These are phyloP conservation scores for Phortica magna DNA, from an alignment of 2,888 invertebrate genomes.

Conservation along the genomic window DNA sequence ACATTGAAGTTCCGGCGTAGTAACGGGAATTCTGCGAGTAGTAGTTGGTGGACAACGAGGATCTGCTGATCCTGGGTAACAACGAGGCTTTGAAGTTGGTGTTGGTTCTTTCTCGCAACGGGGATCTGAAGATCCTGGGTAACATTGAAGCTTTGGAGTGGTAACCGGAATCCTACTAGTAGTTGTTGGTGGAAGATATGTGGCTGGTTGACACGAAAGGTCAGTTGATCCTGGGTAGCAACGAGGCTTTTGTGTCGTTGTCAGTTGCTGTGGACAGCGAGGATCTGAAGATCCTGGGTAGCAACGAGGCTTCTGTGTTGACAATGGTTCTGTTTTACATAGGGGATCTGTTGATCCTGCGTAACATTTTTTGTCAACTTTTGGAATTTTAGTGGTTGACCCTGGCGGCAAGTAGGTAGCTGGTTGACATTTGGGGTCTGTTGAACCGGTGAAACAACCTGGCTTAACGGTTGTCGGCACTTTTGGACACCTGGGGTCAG, in stretches of 20 bases:
- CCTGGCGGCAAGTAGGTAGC: slow-evolving; percentile 3
- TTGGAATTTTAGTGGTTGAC: neutral
- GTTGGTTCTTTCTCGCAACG: slow-evolving; percentile 55
- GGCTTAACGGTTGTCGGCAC: slow-evolving; percentile 13
- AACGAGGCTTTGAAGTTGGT: slow-evolving; percentile 17
- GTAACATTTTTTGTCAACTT: slow-evolving; percentile 42
- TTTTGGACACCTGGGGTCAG: slow-evolving; percentile 57
- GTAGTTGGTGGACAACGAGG: too few species aligned
- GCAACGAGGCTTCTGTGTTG: too few species aligned
- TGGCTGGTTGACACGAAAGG: slow-evolving; percentile 44
- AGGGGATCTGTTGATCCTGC: slow-evolving; percentile 31
- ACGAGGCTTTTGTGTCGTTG: neutral
- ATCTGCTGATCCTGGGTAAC: too few species aligned
- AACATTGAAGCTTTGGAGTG: slow-evolving; percentile 26
- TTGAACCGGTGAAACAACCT: slow-evolving; percentile 61
- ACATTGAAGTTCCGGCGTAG: slow-evolving; percentile 38
- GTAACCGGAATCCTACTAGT: slow-evolving; percentile 33
- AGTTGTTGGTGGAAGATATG: slow-evolving; percentile 45
- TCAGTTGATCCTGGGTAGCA: slow-evolving; percentile 74
- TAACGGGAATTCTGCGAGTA: slow-evolving; percentile 34
- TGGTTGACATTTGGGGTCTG: slow-evolving; percentile 60
- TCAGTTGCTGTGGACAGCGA: slow-evolving; percentile 4
- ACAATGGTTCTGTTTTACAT: slow-evolving; percentile 7
- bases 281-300: too few species aligned
- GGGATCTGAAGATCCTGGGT: slow-evolving; percentile 57